phyloP scores from a whole-genome alignment of 2,113 vertebrate species.

The Cyanoramphus novaezelandiae region DNA sequence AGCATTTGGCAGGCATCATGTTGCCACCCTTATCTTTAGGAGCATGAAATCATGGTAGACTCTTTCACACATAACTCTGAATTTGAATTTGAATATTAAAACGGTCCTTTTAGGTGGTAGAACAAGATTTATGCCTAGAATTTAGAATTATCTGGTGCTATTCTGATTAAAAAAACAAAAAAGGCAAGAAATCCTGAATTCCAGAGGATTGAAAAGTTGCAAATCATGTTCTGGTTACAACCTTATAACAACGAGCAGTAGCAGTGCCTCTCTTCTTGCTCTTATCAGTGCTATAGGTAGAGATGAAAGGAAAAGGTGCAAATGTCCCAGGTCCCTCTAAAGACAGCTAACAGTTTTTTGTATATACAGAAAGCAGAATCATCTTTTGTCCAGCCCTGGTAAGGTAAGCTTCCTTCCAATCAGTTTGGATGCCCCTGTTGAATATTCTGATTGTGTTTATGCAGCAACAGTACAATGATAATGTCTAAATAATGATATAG shows the following conservation, averaged over 20 bases:
- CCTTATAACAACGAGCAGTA: not conserved
- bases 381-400: not conserved
- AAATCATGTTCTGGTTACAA: not conserved
- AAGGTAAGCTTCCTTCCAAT: not conserved
- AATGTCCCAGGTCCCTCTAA: not conserved
- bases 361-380: not conserved
- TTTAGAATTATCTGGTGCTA: conserved; percentile 25
- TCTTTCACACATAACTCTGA: conserved; percentile 13
- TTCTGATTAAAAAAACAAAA: not conserved
- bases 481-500: not conserved
- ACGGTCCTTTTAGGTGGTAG: not conserved
- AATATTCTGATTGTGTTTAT: not conserved
- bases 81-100: conserved; percentile 12
- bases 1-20: not conserved
- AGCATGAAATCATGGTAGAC: conserved; percentile 7
- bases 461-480: not conserved
- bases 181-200: not conserved
- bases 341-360: not conserved
- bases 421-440: not conserved
- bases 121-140: conserved; percentile 27
- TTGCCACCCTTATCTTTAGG: conserved; percentile 20
- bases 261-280: not conserved
- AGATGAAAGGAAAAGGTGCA: not conserved
- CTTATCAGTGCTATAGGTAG: not conserved
- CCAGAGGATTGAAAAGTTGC: not conserved